Base-by-base conservation (phyloP, 2,113 vertebrate species). In the Fukomys damarensis region DNA sequence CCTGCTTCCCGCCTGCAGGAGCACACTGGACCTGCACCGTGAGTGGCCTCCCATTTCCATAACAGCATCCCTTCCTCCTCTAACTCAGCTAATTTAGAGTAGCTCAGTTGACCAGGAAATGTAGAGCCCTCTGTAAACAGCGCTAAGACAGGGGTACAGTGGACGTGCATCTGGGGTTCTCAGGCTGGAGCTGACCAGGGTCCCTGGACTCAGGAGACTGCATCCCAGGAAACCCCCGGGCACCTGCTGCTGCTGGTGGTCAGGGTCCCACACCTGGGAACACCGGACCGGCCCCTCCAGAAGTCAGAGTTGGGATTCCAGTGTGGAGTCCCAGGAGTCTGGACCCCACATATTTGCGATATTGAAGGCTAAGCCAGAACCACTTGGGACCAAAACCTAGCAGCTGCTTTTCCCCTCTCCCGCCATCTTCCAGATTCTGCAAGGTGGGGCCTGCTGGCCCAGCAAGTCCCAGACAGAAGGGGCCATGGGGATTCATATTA, bases 111-210 rank as follows among this genome's bases (percentile, higher is more conserved):
- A 19, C n/a, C 58, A 24, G 52, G 83, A 77, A 54, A 86, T 4
- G 17, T 1, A 61, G 82, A 56, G 84, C 28, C 35, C 22, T 63
- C 46, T 3, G 5, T 35, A 32, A 76, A 56, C 28, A 68, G 41
- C 54, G 32, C 3, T 17, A 10, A 38, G 54, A 12, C 0, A 35
- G 19, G 24, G 3, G 14, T 0, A 8, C 8, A 0, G 9, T 24
- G 28, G 41, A 5, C 7, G 17, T 8, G 0, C 1, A 12, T 32
- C 63, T 13, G 9, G 32, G 58, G 79, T 6, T 68, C 65, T 38
- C 74, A 2, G 4, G 8, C 30, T 20, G 11, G 4, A 7, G 43
- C 30, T 5, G 0, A 0, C 12, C 8, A 4, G 72, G 6, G 2
- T 56, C 54, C 6, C 56, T 56, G 6, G 19, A 26, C 28, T 63